These are phyloP conservation scores for Epizoanthus stellaris DNA, from an alignment of 92 coral and sea anemone genomes.

Conservation along the genomic window DNA sequence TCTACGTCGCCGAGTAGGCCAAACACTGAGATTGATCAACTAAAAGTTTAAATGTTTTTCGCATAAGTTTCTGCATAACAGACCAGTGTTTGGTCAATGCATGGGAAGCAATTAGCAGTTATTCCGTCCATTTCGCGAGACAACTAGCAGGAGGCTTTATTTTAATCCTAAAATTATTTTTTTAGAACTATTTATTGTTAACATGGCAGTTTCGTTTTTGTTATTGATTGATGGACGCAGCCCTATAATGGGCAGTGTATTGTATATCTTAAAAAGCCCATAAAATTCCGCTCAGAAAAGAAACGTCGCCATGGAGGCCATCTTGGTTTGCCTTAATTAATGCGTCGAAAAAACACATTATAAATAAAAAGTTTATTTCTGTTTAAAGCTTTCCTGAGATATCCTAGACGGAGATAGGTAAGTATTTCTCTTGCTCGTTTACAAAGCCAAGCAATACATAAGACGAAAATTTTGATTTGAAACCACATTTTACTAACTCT, in stretches of 20 bases:
- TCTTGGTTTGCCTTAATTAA: neutral
- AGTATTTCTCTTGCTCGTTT: neutral
- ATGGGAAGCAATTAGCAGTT: no score
- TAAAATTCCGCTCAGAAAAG: constrained; percentile 10
- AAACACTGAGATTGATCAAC: no score
- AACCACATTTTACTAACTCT: no score
- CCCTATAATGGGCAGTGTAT: neutral
- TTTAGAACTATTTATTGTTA: no score
- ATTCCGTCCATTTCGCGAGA: no score
- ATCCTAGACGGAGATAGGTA: neutral
- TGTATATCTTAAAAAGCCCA: neutral
- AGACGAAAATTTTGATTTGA: neutral
- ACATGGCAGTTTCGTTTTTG: no score
- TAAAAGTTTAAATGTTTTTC: no score
- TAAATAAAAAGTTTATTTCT: neutral
- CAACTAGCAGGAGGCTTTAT: no score
- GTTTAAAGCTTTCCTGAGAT: neutral
- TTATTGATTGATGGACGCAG: neutral
- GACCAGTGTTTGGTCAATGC: no score
- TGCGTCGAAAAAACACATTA: neutral
- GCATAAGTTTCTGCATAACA: no score
- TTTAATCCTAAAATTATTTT: no score
- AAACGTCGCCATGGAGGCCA: constrained; percentile 5
- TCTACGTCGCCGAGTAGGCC: no score
- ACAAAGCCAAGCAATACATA: neutral